phyloP scores from a whole-genome alignment of 2,113 vertebrate species.

The Psilopogon haemacephalus region DNA sequence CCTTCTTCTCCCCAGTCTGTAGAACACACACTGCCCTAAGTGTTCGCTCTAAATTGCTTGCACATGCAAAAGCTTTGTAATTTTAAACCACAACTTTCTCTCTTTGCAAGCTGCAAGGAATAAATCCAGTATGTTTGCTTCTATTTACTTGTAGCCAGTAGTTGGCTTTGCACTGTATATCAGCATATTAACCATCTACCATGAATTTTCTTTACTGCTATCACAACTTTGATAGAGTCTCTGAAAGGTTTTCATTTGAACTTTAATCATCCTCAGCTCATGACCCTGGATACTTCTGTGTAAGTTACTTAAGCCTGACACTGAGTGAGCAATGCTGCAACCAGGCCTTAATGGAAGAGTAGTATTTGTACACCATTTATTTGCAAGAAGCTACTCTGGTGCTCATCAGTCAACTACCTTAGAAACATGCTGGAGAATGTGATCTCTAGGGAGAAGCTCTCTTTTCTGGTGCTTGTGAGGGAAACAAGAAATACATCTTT shows the following conservation, averaged over 20 bases:
- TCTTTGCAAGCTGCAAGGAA: neutral
- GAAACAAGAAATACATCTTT: neutral
- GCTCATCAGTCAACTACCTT: neutral
- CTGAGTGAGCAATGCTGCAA: neutral
- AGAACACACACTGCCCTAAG: neutral
- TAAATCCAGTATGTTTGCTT: neutral
- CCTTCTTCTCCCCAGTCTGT: neutral
- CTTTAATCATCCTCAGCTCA: neutral
- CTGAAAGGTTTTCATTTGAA: neutral
- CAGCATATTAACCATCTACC: neutral
- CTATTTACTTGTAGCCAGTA: neutral
- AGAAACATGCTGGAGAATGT: neutral
- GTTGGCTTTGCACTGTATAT: neutral
- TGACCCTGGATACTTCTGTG: neutral
- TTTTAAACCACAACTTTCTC: neutral
- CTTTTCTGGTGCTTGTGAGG: neutral
- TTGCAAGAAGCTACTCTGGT: neutral
- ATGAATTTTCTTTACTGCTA: conserved; percentile 5
- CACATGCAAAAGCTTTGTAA: neutral
- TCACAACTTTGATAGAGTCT: conserved; percentile 10
- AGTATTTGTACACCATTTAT: neutral
- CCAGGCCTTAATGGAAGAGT: neutral
- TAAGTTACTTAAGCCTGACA: neutral
- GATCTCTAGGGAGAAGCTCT: neutral
- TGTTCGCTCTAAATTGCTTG: neutral